A percentile compares a stretch with the other conserved stretches of the same genome.
phyloP scores from a whole-genome alignment of 2,888 invertebrate species.

The Psylliodes chrysocephalus region DNA sequence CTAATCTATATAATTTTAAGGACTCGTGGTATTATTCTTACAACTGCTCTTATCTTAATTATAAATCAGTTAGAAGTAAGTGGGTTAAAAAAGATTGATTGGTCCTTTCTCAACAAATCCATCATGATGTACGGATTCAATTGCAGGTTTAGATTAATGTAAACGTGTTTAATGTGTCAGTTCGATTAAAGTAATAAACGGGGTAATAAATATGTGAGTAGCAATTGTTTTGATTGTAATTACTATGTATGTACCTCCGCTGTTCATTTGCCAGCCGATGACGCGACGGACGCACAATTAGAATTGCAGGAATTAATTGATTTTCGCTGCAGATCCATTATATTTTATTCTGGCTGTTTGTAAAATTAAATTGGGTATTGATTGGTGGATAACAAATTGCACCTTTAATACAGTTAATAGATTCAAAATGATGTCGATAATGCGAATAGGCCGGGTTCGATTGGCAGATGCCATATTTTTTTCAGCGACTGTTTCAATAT shows the following conservation, averaged over 20 bases:
- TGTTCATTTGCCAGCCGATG: conserved; percentile 12
- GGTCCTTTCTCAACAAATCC: too few species aligned
- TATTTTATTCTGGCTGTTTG: conserved; percentile 20
- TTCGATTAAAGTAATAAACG: conserved; percentile 7
- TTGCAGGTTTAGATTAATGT: neutral
- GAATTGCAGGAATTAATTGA: conserved; percentile 19
- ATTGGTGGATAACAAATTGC: conserved; percentile 7
- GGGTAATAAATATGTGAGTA: conserved; percentile 14
- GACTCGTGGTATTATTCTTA: too few species aligned
- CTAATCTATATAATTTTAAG: too few species aligned
- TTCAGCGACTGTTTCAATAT: too few species aligned
- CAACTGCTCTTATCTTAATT: too few species aligned
- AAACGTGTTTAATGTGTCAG: neutral
- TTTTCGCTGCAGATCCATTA: conserved; percentile 22
- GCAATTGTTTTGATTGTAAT: conserved; percentile 14
- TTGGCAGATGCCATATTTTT: too few species aligned
- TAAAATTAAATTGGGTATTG: conserved; percentile 22
- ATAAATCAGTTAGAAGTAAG: too few species aligned
- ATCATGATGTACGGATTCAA: neutral
- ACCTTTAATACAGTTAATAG: neutral
- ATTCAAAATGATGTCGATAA: neutral
- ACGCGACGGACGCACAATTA: too few species aligned
- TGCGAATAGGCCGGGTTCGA: neutral
- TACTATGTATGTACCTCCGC: conserved; percentile 12
- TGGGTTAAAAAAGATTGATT: too few species aligned